Percentiles rank a stretch among this genome's conserved stretches.
Conservation (phyloP, 2,797 vertebrate genomes). For the Gymnoscopelus microlampas region DNA sequence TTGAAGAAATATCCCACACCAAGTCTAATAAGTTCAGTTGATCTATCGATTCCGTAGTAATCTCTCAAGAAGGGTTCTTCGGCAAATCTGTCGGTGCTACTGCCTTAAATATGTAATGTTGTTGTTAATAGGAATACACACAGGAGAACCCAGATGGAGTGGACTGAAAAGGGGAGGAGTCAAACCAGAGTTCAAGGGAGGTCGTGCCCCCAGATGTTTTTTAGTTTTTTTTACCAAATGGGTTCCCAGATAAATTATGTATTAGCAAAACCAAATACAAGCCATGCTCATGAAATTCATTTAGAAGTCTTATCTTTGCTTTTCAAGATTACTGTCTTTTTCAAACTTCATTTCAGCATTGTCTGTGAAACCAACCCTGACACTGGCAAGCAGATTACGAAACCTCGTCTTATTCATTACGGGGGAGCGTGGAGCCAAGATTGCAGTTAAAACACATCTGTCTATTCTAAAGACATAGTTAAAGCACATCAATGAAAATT, state of each 20-base stretch:
- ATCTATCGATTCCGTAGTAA: no score
- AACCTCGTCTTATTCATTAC: not conserved
- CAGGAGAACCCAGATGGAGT: no score
- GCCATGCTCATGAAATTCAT: not conserved
- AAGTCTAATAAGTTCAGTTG: not conserved
- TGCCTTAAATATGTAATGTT: no score
- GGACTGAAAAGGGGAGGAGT: no score
- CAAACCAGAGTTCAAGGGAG: no score
- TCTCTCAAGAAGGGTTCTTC: no score
- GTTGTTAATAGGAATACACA: no score
- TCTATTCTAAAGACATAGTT: conserved; percentile 41
- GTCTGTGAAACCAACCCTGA: conserved; percentile 38
- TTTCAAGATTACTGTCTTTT: not conserved
- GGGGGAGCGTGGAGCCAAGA: conserved; percentile 18
- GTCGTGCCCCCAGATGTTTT: no score
- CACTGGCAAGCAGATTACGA: conserved; percentile 17
- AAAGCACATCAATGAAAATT: conserved; percentile 52
- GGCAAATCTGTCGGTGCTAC: no score
- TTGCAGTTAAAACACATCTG: conserved; percentile 43
- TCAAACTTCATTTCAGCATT: conserved; percentile 21
- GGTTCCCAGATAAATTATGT: no score
- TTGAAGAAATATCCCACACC: not conserved
- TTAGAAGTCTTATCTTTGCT: no score
- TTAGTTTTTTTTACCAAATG: no score
- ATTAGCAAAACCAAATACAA: not conserved